Evolutionary conservation across 2,113 vertebrate species (phyloP), one percentile per base, ranked within the genome.

Genomic region (Recurvirostra avosetta): DNA sequence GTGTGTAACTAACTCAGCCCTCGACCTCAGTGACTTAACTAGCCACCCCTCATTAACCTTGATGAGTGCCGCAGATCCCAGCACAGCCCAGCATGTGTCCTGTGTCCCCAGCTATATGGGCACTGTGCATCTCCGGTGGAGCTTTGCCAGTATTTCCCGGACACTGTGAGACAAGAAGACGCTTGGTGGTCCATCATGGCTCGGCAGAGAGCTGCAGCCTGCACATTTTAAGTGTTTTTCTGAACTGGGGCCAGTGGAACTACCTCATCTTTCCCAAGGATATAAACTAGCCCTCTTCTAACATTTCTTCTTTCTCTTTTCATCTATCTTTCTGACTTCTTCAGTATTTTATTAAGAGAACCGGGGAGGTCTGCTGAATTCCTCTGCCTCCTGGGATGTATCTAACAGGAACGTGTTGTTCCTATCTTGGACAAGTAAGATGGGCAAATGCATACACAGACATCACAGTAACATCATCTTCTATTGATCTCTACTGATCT

Each of bases 401-500:
- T 83, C 90, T 94, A 94, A 80, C 50, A 90, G 77, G 85, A 85
- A 83, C 0, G 1, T 50, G 45, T 75, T 96, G 38, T 91, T 91
- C 71, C 81, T 88, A 26, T 77, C 78, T 86, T 32, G 73, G 91
- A 86, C 86, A 82, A 30, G 2, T 53, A 59, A 90, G 78, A 78
- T 82, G 81, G 86, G 70, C 59, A 96, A 95, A 95, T 71, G 84
- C 32, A 40, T 78, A 71, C 49, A 49, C 59, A 96, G 73, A 94
- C 89, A 96, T 79, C 92, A 94, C 76, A 93, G 85, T 49, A 92
- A 91, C 85, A 92, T 94, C 93, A 94, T 93, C 66, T 92, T 85
- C 83, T 89, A 83, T 88, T 97, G 93, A 92, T 96, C 91, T 92
- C 70, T 62, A 47, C 84, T 82, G 92, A 81, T 93, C 88, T 81